Evolutionary conservation across 2,888 invertebrate species (phyloP).

Genomic region (Azorinus chamasolen): DNA sequence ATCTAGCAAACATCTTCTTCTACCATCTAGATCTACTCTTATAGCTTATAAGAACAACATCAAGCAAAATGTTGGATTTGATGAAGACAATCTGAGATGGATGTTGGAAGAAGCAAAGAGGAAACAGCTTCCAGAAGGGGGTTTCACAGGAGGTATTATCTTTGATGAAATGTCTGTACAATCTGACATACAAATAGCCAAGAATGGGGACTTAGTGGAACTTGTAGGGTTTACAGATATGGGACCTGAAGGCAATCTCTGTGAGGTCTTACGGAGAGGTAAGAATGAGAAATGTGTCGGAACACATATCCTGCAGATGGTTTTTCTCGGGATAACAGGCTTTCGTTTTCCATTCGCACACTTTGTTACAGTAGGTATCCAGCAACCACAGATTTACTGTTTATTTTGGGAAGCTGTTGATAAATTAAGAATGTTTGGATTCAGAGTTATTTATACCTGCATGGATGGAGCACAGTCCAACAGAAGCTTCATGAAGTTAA

Average conservation of each 20-base stretch:
- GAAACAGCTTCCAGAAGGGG: conserved; percentile 37
- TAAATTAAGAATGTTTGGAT: conserved; percentile 27
- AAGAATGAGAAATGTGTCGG: conserved; percentile 41
- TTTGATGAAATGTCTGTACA: conserved; percentile 66
- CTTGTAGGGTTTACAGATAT: conserved; percentile 46
- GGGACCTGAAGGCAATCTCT: conserved; percentile 43
- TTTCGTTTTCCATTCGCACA: conserved; percentile 55
- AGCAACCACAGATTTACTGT: conserved; percentile 29
- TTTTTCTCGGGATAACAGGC: conserved; percentile 53
- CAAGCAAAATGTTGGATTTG: conserved; percentile 32
- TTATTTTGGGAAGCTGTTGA: conserved; percentile 47
- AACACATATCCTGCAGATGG: conserved; percentile 57
- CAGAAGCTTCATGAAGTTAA: conserved; percentile 34
- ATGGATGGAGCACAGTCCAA: conserved; percentile 43
- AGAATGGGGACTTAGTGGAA: conserved; percentile 50
- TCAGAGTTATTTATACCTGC: conserved; percentile 33
- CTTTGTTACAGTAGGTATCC: conserved; percentile 27
- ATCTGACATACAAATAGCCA: conserved; percentile 50
- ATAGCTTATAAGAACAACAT: conserved; percentile 38
- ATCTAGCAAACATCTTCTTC: conserved; percentile 8
- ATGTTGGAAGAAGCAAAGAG: conserved; percentile 53
- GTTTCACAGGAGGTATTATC: conserved; percentile 51
- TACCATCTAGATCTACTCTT: conserved; percentile 26
- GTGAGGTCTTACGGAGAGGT: conserved; percentile 33
- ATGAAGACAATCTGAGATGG: conserved; percentile 43